phyloP scores from a whole-genome alignment of 1,140 invertebrate genomes.

The Whitmania pigra region DNA sequence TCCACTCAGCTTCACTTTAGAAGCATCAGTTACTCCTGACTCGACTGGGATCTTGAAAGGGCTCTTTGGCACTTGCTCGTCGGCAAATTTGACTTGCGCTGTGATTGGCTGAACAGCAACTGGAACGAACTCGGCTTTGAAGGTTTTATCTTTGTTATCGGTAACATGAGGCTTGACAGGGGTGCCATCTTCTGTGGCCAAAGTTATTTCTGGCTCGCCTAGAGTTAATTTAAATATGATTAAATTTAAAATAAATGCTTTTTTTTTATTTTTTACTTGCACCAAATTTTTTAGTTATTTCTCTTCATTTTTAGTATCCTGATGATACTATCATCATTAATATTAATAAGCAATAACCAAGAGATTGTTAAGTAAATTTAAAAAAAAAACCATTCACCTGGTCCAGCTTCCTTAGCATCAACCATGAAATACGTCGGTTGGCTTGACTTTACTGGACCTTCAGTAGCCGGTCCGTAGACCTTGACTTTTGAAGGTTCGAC shows the following conservation, averaged over 20 bases:
- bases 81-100: constrained; percentile 51
- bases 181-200: constrained; percentile 10
- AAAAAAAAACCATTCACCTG: not conserved
- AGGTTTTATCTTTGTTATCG: constrained; percentile 13
- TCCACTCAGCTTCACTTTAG: constrained; percentile 52
- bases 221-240: too few species aligned
- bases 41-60: constrained; percentile 59
- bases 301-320: too few species aligned
- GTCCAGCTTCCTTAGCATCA: constrained; percentile 25
- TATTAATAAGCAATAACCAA: too few species aligned
- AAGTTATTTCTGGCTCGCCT: constrained; percentile 8
- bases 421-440: constrained; percentile 25
- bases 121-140: constrained; percentile 11
- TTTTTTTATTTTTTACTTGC: too few species aligned
- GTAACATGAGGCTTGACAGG: constrained; percentile 1
- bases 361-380: not conserved
- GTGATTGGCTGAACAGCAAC: not conserved
- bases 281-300: too few species aligned
- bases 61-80: constrained; percentile 56
- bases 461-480: constrained; percentile 26
- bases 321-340: too few species aligned
- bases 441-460: constrained; percentile 23
- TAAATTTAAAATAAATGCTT: too few species aligned
- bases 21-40: not conserved
- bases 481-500: constrained; percentile 23